Evolutionary conservation across 2,113 vertebrate genomes (phyloP).

Genomic region (Bos taurus): ARS-UCD2.0 NC_037338.1:101712001-101712500

Average conservation of each 20-base stretch:
- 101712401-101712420: accelerated
- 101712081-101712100: background rate
- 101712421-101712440: accelerated
- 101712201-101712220: background rate
- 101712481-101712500: too few species aligned
- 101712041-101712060: background rate
- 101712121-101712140: background rate
- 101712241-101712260: background rate
- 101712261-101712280: background rate
- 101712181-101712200: background rate
- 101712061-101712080: background rate
- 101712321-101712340: background rate
- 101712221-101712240: background rate
- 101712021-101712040: background rate
- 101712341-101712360: background rate
- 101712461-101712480: accelerated
- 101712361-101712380: background rate
- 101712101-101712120: background rate
- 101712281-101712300: background rate
- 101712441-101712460: background rate
- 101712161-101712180: accelerated
- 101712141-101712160: accelerated
- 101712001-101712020: background rate
- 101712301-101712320: background rate
- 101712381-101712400: accelerated